Base-by-base conservation (phyloP, 2,888 invertebrate species). In the Oligia strigilis region DNA sequence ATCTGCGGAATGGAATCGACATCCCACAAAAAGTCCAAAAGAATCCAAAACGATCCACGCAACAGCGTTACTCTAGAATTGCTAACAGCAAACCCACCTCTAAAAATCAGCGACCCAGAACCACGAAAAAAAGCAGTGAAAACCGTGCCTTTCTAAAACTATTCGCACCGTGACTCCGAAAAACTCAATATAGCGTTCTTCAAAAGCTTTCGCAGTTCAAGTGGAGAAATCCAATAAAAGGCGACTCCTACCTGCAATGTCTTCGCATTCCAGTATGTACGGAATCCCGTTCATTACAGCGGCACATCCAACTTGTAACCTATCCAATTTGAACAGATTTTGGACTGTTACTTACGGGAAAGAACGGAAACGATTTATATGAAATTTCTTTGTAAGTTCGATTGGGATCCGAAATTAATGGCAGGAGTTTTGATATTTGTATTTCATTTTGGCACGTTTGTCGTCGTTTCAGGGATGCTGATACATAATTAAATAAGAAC, bases 221-320 rank as follows among this genome's bases (percentile, higher is more conserved):
- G 90, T 86, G 89, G 92, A 89, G 92, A 94, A 94, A 95, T 95
- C 95, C 95, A 96, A 96, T 96, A 96, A 95, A 93, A 86, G 81
- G 78, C 90, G 92, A 92, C 82, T 89, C 85, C 89, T 88, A 94
- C 94, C 94, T 95, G 94, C 93, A 93, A 91, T 93, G 95, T 95
- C 94, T 94, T 93, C 93, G 91, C 92, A 90, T 90, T 90, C 87
- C 76, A 94, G 95, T 93, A 95, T 94, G 93, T 92, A 84, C 77
- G 95, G 95, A 92, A 95, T 92, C 90, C 94, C 94, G 94, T 95
- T 96, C 95, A 96, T 96, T 96, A 95, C 95, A 91, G 92, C 90
- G 89, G 93, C 93, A 93, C 93, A 93, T 92, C 92, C 93, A 93
- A 95, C 94, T 95, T 95, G 95, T 93, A 94, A 95, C 95, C 93